phyloP scores from a whole-genome alignment of 2,797 vertebrate species.

The Hapalemur alaotrensis region DNA sequence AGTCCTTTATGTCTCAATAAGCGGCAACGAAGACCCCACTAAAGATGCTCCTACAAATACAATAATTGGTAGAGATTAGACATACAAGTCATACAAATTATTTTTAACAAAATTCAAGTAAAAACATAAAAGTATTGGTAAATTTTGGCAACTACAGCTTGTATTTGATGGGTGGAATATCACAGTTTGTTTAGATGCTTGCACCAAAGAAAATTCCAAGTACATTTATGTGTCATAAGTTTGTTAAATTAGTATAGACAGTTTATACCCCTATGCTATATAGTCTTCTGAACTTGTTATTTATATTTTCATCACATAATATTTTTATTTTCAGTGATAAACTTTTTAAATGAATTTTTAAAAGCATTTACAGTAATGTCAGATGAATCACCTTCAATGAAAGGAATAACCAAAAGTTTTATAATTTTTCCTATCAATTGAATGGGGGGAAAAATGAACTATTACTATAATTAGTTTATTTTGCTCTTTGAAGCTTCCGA shows the following conservation, averaged over 20 bases:
- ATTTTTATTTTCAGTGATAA: not conserved
- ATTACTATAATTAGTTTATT: not conserved
- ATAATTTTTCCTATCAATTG: not conserved
- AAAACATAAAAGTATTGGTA: not conserved
- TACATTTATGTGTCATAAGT: not conserved
- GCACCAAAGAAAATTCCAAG: not conserved
- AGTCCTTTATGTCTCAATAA: not conserved
- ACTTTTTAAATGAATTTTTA: not conserved
- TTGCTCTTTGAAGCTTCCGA: not conserved
- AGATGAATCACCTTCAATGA: not conserved
- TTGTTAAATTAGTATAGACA: not conserved
- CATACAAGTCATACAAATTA: not conserved
- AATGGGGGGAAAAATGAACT: not conserved
- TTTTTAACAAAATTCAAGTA: not conserved
- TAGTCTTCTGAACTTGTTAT: not conserved
- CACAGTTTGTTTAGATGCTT: not conserved
- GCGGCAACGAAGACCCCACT: not conserved
- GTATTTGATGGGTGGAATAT: not conserved
- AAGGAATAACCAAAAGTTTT: not conserved
- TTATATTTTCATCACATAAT: not conserved
- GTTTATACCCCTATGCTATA: not conserved
- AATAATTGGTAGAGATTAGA: not conserved
- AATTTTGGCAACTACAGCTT: not conserved
- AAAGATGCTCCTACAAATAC: not conserved
- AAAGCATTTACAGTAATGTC: not conserved